Conservation (phyloP, 2,888 invertebrate genomes). For the Andrena praecox region DNA sequence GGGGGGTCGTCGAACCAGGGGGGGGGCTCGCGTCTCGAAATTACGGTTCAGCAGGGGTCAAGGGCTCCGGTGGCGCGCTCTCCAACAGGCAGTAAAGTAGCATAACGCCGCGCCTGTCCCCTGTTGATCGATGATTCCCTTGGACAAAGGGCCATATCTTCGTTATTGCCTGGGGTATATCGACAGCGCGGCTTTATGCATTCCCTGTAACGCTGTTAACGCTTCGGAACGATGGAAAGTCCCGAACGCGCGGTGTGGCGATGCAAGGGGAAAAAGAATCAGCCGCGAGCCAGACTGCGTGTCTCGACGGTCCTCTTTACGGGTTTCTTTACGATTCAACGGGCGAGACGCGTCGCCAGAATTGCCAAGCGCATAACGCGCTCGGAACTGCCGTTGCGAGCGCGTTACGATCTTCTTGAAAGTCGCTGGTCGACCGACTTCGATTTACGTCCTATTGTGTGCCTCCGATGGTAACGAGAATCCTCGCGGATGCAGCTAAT, state of each 20-base stretch:
- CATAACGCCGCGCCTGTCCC: conserved; percentile 53
- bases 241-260: neutral
- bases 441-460: neutral
- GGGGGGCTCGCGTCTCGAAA: conserved; percentile 45
- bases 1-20: conserved; percentile 56
- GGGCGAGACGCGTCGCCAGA: neutral
- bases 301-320: conserved; percentile 33
- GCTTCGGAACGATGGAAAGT: neutral
- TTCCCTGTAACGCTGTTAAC: conserved; percentile 11
- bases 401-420: conserved; percentile 10
- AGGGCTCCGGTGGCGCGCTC: conserved; percentile 52
- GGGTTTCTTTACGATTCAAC: conserved; percentile 47
- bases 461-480: neutral
- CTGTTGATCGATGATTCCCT: conserved; percentile 70
- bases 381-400: neutral
- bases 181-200: conserved; percentile 51
- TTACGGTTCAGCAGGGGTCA: conserved; percentile 58
- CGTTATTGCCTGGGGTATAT: conserved; percentile 62
- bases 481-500: neutral
- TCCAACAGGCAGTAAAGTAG: conserved; percentile 70
- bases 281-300: conserved; percentile 31
- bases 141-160: conserved; percentile 70
- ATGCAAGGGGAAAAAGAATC: conserved; percentile 13
- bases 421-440: neutral
- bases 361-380: conserved; percentile 1